These are phyloP conservation scores for Seira musarum DNA, from an alignment of 2,888 invertebrate species.

Conservation along the genomic window DNA sequence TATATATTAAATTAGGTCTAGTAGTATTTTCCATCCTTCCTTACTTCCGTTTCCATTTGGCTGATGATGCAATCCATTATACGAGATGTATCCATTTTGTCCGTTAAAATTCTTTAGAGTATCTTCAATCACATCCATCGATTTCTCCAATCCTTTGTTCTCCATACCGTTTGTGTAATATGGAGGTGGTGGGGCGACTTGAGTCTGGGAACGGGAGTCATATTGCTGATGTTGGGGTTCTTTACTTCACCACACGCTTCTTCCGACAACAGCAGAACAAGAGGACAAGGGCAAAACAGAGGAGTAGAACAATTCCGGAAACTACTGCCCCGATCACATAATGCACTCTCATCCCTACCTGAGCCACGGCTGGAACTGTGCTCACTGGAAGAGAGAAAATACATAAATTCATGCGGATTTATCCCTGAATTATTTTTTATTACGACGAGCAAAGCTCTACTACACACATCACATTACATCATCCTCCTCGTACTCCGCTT, in stretches of 20 bases:
- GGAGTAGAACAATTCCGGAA: constrained; percentile 84
- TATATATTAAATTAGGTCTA: not conserved
- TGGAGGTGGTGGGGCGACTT: constrained; percentile 90
- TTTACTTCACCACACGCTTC: constrained; percentile 88
- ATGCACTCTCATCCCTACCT: constrained; percentile 78
- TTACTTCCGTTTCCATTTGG: constrained; percentile 78
- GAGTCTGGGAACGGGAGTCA: constrained; percentile 78
- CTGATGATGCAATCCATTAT: constrained; percentile 81
- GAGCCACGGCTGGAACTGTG: constrained; percentile 69
- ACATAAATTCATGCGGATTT: constrained; percentile 14
- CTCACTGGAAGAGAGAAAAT: constrained; percentile 72
- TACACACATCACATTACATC: not conserved
- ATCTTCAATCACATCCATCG: constrained; percentile 87
- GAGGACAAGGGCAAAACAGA: constrained; percentile 83
- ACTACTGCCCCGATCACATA: constrained; percentile 77
- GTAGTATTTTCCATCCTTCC: constrained; percentile 71
- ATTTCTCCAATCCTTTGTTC: constrained; percentile 92
- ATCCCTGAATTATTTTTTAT: no score
- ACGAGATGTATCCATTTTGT: constrained; percentile 86
- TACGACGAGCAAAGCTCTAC: no score
- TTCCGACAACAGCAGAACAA: constrained; percentile 90
- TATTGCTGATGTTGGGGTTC: constrained; percentile 80
- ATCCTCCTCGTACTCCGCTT: not conserved
- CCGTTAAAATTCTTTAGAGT: constrained; percentile 80
- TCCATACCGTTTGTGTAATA: constrained; percentile 91